These are phyloP conservation scores for Styela plicata DNA, from an alignment of 23 tunicate species.

Conservation along the genomic window DNA sequence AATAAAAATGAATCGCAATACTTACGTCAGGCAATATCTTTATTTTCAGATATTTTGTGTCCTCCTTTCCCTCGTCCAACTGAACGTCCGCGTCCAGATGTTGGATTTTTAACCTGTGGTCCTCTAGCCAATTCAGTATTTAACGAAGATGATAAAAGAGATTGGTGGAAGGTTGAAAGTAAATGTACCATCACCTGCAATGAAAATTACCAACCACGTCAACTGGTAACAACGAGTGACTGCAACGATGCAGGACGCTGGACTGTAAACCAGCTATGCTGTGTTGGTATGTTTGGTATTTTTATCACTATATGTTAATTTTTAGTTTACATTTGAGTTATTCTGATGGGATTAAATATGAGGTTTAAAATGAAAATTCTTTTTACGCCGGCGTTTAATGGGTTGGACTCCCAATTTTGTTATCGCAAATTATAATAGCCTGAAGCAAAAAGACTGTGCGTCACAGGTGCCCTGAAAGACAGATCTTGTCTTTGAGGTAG, in stretches of 20 bases:
- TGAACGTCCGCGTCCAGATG: constrained; percentile 1
- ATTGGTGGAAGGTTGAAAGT: background rate
- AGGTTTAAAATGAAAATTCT: too few relatives aligned
- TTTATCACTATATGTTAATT: too few relatives aligned
- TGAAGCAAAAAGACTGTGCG: too few relatives aligned
- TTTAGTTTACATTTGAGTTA: too few relatives aligned
- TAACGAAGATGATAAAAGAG: background rate
- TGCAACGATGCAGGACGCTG: background rate
- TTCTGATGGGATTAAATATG: too few relatives aligned
- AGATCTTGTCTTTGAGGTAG: too few relatives aligned
- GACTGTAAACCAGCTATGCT: background rate
- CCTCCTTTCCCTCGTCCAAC: background rate
- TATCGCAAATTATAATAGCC: too few relatives aligned
- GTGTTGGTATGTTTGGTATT: constrained; percentile 7
- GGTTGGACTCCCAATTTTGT: too few relatives aligned
- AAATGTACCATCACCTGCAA: background rate
- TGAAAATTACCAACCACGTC: background rate
- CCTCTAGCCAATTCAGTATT: background rate
- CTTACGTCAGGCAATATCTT: background rate
- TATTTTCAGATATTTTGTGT: constrained; percentile 8
- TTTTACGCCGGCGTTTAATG: too few relatives aligned
- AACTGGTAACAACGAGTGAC: background rate
- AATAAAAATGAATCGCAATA: too few relatives aligned
- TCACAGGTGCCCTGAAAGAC: too few relatives aligned
- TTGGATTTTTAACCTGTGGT: background rate